Conservation (phyloP, 1,140 invertebrate genomes). For the Tribolium madens region DNA sequence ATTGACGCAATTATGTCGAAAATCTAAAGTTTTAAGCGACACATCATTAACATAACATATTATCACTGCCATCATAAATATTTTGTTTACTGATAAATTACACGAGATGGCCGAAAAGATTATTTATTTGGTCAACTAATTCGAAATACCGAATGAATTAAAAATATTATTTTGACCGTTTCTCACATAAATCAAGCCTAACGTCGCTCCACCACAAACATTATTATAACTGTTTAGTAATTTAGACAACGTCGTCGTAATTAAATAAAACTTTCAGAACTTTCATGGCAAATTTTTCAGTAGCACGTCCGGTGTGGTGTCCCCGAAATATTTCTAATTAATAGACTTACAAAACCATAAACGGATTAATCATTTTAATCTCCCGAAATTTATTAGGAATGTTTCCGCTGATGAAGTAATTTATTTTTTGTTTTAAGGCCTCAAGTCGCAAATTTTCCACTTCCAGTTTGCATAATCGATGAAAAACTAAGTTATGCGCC, state of each 20-base stretch:
- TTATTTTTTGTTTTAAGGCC: background rate
- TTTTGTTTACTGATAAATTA: constrained; percentile 24
- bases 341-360: background rate
- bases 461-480: constrained; percentile 13
- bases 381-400: too few relatives aligned
- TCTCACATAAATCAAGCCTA: constrained; percentile 37
- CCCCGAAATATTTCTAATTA: background rate
- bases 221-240: constrained; percentile 36
- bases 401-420: background rate
- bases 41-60: constrained; percentile 33
- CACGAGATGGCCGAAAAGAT: background rate
- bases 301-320: background rate
- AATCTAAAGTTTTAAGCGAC: constrained; percentile 8
- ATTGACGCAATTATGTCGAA: constrained; percentile 7
- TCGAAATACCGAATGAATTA: constrained; percentile 16
- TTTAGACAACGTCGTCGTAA: constrained; percentile 19
- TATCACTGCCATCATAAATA: constrained; percentile 36
- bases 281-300: too few relatives aligned
- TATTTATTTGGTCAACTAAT: constrained; percentile 14
- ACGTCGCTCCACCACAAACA: constrained; percentile 31
- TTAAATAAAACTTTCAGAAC: constrained; percentile 18
- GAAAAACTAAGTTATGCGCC: too few relatives aligned
- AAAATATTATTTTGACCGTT: constrained; percentile 37
- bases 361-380: background rate
- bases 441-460: constrained; percentile 17